A percentile compares a stretch with the other conserved stretches of the same genome.
These are phyloP conservation scores for Thyatira batis DNA, from an alignment of 2,888 invertebrate species.

Conservation along the genomic window DNA sequence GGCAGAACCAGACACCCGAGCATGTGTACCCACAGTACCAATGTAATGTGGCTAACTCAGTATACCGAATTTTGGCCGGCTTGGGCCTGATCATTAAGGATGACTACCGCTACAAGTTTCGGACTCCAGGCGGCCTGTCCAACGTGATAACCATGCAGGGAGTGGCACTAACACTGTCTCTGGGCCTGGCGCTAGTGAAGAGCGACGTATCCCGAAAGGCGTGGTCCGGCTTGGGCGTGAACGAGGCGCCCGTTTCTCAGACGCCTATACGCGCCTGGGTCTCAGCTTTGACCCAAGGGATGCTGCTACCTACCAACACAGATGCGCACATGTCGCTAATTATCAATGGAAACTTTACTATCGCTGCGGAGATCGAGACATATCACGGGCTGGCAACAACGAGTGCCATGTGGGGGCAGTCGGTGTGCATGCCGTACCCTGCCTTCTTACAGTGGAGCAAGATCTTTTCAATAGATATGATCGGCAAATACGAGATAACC, in stretches of 20 bases:
- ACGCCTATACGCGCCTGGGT: slow-evolving; percentile 6
- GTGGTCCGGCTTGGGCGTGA: slow-evolving; percentile 7
- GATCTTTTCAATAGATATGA: slow-evolving; percentile 1
- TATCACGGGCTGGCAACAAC: neutral
- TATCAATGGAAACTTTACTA: neutral
- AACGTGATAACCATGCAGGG: slow-evolving; percentile 13
- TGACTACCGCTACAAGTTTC: slow-evolving; percentile 6
- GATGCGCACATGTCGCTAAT: neutral
- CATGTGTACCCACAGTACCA: slow-evolving; percentile 6
- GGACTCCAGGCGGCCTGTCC: slow-evolving; percentile 4
- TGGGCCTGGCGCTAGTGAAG: slow-evolving; percentile 2
- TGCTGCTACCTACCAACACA: neutral
- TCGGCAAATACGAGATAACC: neutral
- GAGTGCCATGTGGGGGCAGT: neutral
- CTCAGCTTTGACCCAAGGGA: neutral
- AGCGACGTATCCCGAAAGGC: slow-evolving; percentile 9
- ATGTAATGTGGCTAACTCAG: slow-evolving; percentile 10
- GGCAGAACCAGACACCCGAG: neutral
- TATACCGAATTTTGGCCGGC: slow-evolving; percentile 4
- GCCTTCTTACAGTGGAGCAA: slow-evolving; percentile 3
- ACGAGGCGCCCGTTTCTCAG: slow-evolving; percentile 6
- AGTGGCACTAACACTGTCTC: slow-evolving; percentile 6
- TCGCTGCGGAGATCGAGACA: neutral
- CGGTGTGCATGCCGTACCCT: slow-evolving; percentile 4
- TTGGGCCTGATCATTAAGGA: slow-evolving; percentile 7